Evolutionary conservation across 1,140 invertebrate species (phyloP).

Genomic region (Teleopsis dalmanni): DNA sequence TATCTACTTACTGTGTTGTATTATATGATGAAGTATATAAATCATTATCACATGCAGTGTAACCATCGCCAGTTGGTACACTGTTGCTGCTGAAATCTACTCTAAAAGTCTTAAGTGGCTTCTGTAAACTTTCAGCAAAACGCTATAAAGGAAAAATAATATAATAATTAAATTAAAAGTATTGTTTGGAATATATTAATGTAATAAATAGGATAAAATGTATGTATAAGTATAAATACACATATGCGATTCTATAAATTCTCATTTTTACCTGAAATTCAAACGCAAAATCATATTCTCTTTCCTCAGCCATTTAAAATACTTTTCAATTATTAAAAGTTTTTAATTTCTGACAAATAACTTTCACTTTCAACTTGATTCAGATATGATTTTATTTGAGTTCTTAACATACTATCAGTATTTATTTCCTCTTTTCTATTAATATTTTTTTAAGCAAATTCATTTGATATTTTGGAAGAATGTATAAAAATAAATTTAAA

Average conservation of each 20-base stretch:
- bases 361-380: no score
- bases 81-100: slow-evolving; percentile 37
- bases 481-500: background rate
- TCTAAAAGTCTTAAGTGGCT: slow-evolving; percentile 43
- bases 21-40: slow-evolving; percentile 38
- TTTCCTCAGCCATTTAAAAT: slow-evolving; percentile 10
- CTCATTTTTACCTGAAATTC: slow-evolving; percentile 51
- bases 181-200: background rate
- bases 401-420: slow-evolving; percentile 3
- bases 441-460: no score
- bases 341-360: no score
- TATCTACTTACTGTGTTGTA: slow-evolving; percentile 41
- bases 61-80: slow-evolving; percentile 36
- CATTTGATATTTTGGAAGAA: background rate
- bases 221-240: no score
- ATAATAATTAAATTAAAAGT: background rate
- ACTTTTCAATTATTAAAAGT: no score
- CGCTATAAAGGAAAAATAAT: slow-evolving; percentile 24
- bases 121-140: slow-evolving; percentile 44
- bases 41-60: slow-evolving; percentile 32
- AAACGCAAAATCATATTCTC: slow-evolving; percentile 54
- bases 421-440: no score
- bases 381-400: background rate
- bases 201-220: no score
- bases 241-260: no score